Percentiles rank a stretch among this genome's conserved stretches.
Evolutionary conservation across 2,797 vertebrate species (phyloP).

Genomic region (Lycodopsis pacificus): DNA sequence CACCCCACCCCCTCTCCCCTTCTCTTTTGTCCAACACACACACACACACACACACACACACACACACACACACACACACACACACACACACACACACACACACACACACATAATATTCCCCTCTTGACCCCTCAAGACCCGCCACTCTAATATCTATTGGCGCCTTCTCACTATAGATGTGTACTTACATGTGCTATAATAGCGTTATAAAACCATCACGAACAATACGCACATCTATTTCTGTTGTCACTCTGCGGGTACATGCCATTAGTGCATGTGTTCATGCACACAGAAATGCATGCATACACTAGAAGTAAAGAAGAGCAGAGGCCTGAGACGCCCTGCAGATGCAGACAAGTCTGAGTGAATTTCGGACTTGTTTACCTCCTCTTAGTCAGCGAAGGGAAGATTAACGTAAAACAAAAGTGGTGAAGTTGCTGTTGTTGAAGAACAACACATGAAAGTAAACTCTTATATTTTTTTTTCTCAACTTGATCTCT

Average conservation of each 20-base stretch:
- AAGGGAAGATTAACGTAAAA: slow-evolving; percentile 84
- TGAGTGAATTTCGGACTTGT: slow-evolving; percentile 43
- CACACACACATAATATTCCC: slow-evolving; percentile 53
- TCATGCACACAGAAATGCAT: slow-evolving; percentile 26
- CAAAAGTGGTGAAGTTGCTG: slow-evolving; percentile 87
- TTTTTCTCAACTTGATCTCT: slow-evolving; percentile 92
- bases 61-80: slow-evolving; percentile 42
- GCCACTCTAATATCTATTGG: slow-evolving; percentile 44
- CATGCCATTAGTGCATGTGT: slow-evolving; percentile 21
- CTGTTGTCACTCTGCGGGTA: slow-evolving; percentile 40
- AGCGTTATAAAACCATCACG: slow-evolving; percentile 45
- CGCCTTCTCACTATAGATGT: slow-evolving; percentile 56
- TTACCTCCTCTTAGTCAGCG: slow-evolving; percentile 33
- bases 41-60: slow-evolving; percentile 45
- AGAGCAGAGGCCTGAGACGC: slow-evolving; percentile 18
- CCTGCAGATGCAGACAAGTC: slow-evolving; percentile 16
- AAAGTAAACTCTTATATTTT: slow-evolving; percentile 91
- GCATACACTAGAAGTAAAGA: slow-evolving; percentile 13
- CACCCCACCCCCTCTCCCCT: slow-evolving; percentile 27
- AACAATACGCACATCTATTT: slow-evolving; percentile 28
- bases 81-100: slow-evolving; percentile 32
- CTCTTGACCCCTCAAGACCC: slow-evolving; percentile 69
- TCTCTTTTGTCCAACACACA: slow-evolving; percentile 52
- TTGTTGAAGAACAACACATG: slow-evolving; percentile 91
- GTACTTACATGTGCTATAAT: slow-evolving; percentile 29